These are phyloP conservation scores for Tenthredo scrophulariae DNA, from an alignment of 2,888 invertebrate species.

Conservation along the genomic window DNA sequence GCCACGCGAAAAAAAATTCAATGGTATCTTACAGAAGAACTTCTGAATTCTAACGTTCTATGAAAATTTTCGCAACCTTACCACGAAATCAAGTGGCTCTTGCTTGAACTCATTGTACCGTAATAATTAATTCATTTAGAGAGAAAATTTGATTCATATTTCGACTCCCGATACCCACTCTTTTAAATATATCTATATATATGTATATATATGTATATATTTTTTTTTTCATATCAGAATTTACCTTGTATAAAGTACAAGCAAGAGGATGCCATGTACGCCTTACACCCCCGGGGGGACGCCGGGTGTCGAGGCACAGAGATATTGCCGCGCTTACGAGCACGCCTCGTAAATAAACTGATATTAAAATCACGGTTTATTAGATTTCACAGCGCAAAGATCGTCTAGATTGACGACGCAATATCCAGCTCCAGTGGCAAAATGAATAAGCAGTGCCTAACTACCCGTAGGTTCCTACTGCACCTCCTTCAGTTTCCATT, in stretches of 20 bases:
- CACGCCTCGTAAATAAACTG: conserved; percentile 43
- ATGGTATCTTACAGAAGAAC: not conserved
- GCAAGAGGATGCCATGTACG: not conserved
- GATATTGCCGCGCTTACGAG: conserved; percentile 1
- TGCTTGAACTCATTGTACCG: not conserved
- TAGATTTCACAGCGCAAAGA: conserved; percentile 29
- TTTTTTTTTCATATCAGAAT: not conserved
- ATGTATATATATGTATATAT: too few species aligned
- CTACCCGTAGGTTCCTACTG: not conserved
- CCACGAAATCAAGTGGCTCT: not conserved
- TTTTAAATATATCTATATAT: too few species aligned
- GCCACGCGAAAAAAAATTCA: not conserved
- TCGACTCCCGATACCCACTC: not conserved
- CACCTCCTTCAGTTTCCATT: not conserved
- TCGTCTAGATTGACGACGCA: conserved; percentile 32
- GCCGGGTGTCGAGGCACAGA: not conserved
- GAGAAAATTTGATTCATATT: not conserved
- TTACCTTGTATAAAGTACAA: not conserved
- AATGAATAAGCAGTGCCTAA: conserved; percentile 5
- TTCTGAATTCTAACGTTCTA: not conserved
- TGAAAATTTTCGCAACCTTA: not conserved
- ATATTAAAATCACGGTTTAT: conserved; percentile 48
- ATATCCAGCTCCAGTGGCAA: conserved; percentile 23
- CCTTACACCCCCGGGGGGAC: not conserved
- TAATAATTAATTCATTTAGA: not conserved